These are phyloP conservation scores for Lutjanus erythropterus DNA, from an alignment of 2,113 vertebrate genomes.

Conservation along the genomic window DNA sequence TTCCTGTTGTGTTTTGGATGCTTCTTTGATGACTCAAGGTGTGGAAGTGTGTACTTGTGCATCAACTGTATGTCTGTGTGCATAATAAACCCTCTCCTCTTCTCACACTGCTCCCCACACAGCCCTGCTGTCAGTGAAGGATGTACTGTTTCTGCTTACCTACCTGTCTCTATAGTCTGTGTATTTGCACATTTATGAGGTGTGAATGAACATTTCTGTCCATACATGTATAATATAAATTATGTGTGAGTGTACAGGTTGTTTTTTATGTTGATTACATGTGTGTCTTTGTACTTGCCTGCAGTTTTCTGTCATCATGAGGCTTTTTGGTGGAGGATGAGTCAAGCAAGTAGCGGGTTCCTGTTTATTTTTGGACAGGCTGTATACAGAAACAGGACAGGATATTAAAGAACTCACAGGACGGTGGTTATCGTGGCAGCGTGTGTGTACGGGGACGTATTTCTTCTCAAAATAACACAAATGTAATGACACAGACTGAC, in stretches of 20 bases:
- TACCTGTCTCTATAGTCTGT: no score
- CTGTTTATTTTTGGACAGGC: slow-evolving; percentile 55
- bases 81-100: neutral
- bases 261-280: neutral
- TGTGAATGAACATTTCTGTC: neutral
- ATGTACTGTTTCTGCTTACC: neutral
- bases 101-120: neutral
- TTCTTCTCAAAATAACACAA: slow-evolving; percentile 12
- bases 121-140: neutral
- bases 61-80: neutral
- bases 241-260: neutral
- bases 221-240: neutral
- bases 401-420: slow-evolving; percentile 47
- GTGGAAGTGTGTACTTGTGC: slow-evolving; percentile 17
- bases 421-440: neutral
- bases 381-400: slow-evolving; percentile 41
- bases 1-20: slow-evolving; percentile 65
- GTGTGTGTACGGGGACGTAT: neutral
- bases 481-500: slow-evolving; percentile 28
- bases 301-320: neutral
- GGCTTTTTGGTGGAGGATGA: slow-evolving; percentile 16
- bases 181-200: no score
- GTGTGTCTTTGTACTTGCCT: neutral
- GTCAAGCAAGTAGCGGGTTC: slow-evolving; percentile 43
- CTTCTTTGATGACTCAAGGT: slow-evolving; percentile 60